Evolutionary conservation across 2,113 vertebrate genomes (phyloP).

Genomic region (Odontophorus gujanensis): DNA sequence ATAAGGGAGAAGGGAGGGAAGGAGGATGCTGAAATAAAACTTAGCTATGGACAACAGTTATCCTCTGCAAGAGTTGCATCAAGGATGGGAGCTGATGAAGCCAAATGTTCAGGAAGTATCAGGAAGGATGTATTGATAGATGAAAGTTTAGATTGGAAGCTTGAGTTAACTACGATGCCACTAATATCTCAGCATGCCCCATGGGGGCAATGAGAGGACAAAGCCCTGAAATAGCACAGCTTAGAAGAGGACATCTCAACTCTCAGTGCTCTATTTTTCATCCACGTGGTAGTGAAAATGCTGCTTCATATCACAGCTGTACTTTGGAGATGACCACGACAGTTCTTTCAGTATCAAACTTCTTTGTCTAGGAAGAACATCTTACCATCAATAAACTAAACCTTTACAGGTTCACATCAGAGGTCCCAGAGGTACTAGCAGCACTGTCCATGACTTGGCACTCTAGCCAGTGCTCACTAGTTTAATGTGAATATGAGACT

Average conservation of each 20-base stretch:
- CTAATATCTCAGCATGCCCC: neutral
- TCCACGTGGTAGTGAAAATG: neutral
- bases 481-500: neutral
- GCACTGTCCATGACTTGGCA: neutral
- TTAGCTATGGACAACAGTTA: neutral
- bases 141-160: neutral
- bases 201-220: neutral
- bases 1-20: neutral
- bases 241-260: neutral
- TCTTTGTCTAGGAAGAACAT: rapidly evolving
- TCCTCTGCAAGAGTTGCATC: neutral
- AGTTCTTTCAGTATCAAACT: neutral
- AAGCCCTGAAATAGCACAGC: neutral
- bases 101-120: neutral
- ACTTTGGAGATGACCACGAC: neutral
- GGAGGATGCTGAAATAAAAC: neutral
- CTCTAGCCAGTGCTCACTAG: neutral
- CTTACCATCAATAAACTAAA: neutral
- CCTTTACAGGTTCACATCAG: neutral
- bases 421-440: neutral
- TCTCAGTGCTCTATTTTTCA: neutral
- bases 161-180: neutral
- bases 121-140: neutral
- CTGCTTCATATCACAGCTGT: neutral
- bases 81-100: neutral